Conservation (phyloP, 1,140 invertebrate species). For the Periplaneta americana region DNA sequence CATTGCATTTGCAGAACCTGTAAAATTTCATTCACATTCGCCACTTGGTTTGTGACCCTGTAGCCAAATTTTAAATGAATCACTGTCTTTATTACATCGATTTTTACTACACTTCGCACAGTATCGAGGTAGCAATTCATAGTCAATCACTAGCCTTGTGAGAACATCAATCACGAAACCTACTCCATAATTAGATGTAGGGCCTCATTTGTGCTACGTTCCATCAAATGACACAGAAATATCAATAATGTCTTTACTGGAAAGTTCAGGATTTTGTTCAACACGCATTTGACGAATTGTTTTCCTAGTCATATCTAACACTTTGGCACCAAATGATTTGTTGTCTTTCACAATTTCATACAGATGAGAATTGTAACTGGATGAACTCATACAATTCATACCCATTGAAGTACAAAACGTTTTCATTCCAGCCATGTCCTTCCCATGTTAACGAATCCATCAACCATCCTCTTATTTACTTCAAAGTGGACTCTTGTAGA, state of each 20-base stretch:
- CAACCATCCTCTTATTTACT: background rate
- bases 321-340: background rate
- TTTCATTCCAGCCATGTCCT: background rate
- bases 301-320: too few species aligned
- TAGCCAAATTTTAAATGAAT: constrained; percentile 20
- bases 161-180: background rate
- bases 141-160: background rate
- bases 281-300: background rate
- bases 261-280: background rate
- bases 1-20: constrained; percentile 25
- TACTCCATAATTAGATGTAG: background rate
- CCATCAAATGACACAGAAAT: background rate
- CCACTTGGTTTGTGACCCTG: constrained; percentile 15
- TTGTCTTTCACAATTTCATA: background rate
- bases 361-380: background rate
- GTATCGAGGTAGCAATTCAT: background rate
- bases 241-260: too few species aligned
- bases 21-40: constrained; percentile 19
- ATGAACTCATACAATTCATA: background rate
- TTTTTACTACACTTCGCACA: background rate
- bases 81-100: background rate
- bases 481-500: background rate
- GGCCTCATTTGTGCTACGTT: background rate
- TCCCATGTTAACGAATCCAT: background rate
- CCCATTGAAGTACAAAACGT: background rate